A percentile compares a stretch with the other conserved stretches of the same genome.
These are phyloP conservation scores for Nesogale talazaci DNA, from an alignment of 2,113 vertebrate genomes.

Conservation along the genomic window DNA sequence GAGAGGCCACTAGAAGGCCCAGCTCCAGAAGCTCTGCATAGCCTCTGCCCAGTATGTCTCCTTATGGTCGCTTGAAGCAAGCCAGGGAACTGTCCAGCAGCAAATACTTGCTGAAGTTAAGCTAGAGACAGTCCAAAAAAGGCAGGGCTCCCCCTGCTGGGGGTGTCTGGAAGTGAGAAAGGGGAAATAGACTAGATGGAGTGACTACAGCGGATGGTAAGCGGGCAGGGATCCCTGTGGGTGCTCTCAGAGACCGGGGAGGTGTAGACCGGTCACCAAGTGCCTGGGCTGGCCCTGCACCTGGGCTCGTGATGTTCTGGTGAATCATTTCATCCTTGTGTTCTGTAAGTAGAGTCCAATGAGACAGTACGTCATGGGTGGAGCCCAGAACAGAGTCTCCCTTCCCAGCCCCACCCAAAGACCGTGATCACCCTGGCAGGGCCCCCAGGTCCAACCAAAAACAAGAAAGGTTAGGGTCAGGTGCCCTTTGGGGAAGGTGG, in stretches of 20 bases:
- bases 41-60: neutral
- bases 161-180: neutral
- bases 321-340: too few species aligned
- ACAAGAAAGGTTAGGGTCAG: neutral
- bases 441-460: neutral
- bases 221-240: neutral
- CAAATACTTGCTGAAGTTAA: conserved; percentile 48
- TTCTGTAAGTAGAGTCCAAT: neutral
- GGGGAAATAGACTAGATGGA: neutral
- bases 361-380: neutral
- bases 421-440: too few species aligned
- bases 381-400: too few species aligned
- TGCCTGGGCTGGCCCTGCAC: too few species aligned
- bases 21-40: neutral
- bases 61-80: too few species aligned
- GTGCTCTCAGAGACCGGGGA: too few species aligned
- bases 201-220: too few species aligned
- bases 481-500: too few species aligned
- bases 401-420: too few species aligned
- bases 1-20: neutral
- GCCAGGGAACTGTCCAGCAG: conserved; percentile 77
- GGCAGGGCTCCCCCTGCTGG: conserved; percentile 57
- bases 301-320: too few species aligned
- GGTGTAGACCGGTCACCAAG: too few species aligned
- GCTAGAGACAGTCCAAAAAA: neutral